These are phyloP conservation scores for Folsomia candida DNA, from an alignment of 2,888 invertebrate genomes.

Conservation along the genomic window DNA sequence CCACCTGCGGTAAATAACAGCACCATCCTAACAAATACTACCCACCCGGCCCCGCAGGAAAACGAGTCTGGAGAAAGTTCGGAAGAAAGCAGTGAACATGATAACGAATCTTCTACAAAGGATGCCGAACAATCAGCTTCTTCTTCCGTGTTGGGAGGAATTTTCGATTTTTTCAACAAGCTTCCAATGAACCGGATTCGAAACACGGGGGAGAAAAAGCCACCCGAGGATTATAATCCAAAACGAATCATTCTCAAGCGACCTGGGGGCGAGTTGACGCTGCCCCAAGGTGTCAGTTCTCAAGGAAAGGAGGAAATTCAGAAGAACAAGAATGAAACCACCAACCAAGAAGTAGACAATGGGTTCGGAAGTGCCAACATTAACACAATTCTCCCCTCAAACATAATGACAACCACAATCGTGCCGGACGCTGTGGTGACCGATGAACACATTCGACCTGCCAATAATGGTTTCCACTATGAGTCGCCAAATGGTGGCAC, in stretches of 20 bases:
- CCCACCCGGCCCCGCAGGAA: neutral
- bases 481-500: slow-evolving; percentile 31
- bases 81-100: slow-evolving; percentile 11
- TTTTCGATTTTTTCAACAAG: slow-evolving; percentile 9
- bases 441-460: slow-evolving; percentile 6
- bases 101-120: neutral
- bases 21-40: neutral
- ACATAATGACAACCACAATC: slow-evolving; percentile 10
- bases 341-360: neutral
- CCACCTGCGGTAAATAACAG: slow-evolving; percentile 11
- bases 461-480: slow-evolving; percentile 27
- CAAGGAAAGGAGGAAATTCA: neutral
- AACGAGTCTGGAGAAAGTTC: neutral
- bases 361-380: neutral
- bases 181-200: neutral
- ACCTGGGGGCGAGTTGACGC: slow-evolving; percentile 6
- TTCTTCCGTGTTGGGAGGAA: neutral
- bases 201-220: neutral
- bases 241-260: slow-evolving; percentile 28
- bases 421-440: slow-evolving; percentile 8
- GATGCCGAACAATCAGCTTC: neutral
- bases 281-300: slow-evolving; percentile 16
- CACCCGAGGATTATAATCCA: slow-evolving; percentile 4
- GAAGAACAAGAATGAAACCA: neutral
- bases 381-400: neutral